Base-by-base conservation (phyloP, 2,113 vertebrate species). In the Pelvicachromis taeniatus region DNA sequence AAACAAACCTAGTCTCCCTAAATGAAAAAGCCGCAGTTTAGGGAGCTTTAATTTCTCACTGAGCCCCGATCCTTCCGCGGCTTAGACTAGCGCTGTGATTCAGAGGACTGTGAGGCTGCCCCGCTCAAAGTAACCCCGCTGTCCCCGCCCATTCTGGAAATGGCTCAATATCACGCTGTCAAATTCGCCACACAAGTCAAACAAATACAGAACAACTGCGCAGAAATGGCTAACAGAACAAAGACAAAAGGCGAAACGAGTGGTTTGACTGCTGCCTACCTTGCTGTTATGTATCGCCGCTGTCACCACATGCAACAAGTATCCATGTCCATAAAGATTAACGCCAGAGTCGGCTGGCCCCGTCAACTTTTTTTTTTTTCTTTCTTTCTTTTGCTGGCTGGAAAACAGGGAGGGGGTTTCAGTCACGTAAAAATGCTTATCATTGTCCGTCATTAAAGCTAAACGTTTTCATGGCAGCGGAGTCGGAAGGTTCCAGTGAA, bases 271-370 rank as follows among this genome's bases (percentile, higher is more conserved):
- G 29, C 21, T n/a, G 50, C 87, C 35, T 87, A 89, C 78, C 89
- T 87, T 54, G 4, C 17, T 33, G 26, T 31, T 53, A 4, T 31
- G 77, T 75, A 8, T 17, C 65, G 23, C 50, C 56, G 78, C 81
- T 81, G 87, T 91, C 93, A 78, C 38, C 50, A 31, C 85, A 82
- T 52, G 89, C 92, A 92, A 93, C 93, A 92, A 89, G 89, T 92
- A 83, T n/a, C 85, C 33, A 19, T 38, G 50, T 77, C 68, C 77
- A 78, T 17, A 50, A 78, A 61, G 56, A 8, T 31, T 42, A 70
- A 12, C 48, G 42, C 33, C 61, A 26, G 35, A 12, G 45, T 61
- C 73, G 23, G 79, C 53, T 53, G 55, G 50, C 9, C 9, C 17
- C 45, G 16, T 6, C 78, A 42, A 19, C 42, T 58, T 52, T 77